Evolutionary conservation across 2,797 vertebrate genomes (phyloP).

Genomic region (Fringilla coelebs): DNA sequence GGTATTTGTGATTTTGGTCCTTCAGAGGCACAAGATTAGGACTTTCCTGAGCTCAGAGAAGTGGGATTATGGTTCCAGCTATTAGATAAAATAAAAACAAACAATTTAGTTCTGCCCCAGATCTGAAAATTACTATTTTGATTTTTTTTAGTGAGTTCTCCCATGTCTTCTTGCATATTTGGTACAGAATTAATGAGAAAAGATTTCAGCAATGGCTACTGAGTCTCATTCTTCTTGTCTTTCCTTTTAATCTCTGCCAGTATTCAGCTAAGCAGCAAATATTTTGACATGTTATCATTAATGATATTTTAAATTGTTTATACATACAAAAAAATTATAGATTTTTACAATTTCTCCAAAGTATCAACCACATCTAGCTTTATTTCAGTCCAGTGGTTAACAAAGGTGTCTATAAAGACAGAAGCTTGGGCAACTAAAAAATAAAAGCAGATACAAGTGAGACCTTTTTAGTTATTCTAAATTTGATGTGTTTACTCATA

Average conservation of each 20-base stretch:
- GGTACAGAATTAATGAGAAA: neutral
- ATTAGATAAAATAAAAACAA: neutral
- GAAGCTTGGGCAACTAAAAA: neutral
- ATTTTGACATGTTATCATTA: neutral
- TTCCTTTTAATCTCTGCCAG: neutral
- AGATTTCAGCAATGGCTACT: neutral
- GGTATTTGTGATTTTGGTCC: neutral
- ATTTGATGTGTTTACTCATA: neutral
- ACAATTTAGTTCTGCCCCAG: neutral
- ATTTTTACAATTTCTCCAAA: neutral
- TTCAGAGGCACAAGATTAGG: neutral
- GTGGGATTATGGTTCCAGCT: neutral
- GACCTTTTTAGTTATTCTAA: neutral
- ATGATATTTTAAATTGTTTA: neutral
- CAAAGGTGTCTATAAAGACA: neutral
- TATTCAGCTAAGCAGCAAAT: neutral
- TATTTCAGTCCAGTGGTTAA: neutral
- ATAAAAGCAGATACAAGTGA: accelerated
- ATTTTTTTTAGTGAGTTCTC: neutral
- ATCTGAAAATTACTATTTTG: neutral
- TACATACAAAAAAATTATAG: neutral
- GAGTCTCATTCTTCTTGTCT: neutral
- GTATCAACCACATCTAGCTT: neutral
- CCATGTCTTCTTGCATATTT: neutral
- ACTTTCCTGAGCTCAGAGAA: neutral